Conservation (phyloP, 2,888 invertebrate species). For the Melanophora roralis region DNA sequence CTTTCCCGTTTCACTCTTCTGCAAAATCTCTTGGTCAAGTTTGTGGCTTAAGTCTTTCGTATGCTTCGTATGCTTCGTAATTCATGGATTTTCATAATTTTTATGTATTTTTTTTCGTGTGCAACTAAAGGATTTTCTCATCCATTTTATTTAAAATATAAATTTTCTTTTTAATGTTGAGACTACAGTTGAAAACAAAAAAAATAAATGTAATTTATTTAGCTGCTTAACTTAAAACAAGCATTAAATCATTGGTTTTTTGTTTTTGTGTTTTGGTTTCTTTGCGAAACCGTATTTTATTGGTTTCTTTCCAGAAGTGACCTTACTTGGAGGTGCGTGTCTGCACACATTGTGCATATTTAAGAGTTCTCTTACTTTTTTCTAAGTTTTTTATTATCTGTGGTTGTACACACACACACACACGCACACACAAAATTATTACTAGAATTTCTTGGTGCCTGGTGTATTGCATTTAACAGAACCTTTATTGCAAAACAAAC, state of each 20-base stretch:
- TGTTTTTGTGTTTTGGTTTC: conserved; percentile 7
- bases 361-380: conserved; percentile 30
- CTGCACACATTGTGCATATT: conserved; percentile 56
- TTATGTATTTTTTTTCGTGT: neutral
- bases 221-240: conserved; percentile 22
- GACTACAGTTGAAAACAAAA: conserved; percentile 14
- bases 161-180: neutral
- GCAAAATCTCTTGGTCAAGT: neutral
- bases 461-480: conserved; percentile 1
- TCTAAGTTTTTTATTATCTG: neutral
- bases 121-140: neutral
- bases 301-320: conserved; percentile 51
- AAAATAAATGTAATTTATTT: conserved; percentile 58
- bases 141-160: neutral
- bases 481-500: conserved; percentile 3
- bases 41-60: conserved; percentile 16
- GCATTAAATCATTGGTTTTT: conserved; percentile 58
- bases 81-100: conserved; percentile 13
- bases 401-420: conserved; percentile 42
- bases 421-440: neutral
- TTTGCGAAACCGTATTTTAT: conserved; percentile 46
- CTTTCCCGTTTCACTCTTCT: no score
- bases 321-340: conserved; percentile 60
- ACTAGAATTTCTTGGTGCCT: conserved; percentile 55
- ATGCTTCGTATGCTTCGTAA: neutral